These are phyloP conservation scores for Armadillidium nasatum DNA, from an alignment of 1,140 invertebrate genomes.

Conservation along the genomic window DNA sequence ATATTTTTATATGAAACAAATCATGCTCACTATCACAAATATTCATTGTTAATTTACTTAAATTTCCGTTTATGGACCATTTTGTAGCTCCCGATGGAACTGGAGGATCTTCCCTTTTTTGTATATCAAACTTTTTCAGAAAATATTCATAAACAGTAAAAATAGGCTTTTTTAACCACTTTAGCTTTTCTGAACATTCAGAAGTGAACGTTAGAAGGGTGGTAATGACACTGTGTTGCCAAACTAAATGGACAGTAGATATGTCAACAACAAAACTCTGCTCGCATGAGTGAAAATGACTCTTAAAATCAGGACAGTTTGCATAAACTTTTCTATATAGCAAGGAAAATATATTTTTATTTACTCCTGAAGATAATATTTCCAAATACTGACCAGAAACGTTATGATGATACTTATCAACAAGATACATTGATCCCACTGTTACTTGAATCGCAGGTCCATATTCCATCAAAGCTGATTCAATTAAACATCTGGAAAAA, in stretches of 20 bases:
- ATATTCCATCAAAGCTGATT: constrained; percentile 70
- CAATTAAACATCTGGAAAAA: constrained; percentile 64
- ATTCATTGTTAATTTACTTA: constrained; percentile 35
- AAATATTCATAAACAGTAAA: not conserved
- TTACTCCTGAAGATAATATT: constrained; percentile 60
- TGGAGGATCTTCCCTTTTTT: constrained; percentile 32
- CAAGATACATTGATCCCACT: constrained; percentile 64
- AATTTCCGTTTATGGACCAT: constrained; percentile 38
- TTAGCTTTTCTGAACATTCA: constrained; percentile 31
- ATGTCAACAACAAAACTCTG: constrained; percentile 69
- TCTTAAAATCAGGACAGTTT: constrained; percentile 75
- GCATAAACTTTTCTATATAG: constrained; percentile 70
- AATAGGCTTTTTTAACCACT: not conserved
- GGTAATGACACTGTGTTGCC: constrained; percentile 67
- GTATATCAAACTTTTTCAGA: not conserved
- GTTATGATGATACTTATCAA: constrained; percentile 72
- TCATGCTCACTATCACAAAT: constrained; percentile 56
- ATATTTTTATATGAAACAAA: constrained; percentile 60
- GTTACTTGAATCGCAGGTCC: constrained; percentile 72
- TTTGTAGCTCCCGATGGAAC: constrained; percentile 41
- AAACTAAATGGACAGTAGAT: constrained; percentile 59
- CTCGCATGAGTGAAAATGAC: constrained; percentile 73
- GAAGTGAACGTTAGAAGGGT: constrained; percentile 62
- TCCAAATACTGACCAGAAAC: constrained; percentile 71
- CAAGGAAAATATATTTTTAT: constrained; percentile 63